Conservation (phyloP, 2,797 vertebrate species). For the Pantherophis alleghaniensis region DNA sequence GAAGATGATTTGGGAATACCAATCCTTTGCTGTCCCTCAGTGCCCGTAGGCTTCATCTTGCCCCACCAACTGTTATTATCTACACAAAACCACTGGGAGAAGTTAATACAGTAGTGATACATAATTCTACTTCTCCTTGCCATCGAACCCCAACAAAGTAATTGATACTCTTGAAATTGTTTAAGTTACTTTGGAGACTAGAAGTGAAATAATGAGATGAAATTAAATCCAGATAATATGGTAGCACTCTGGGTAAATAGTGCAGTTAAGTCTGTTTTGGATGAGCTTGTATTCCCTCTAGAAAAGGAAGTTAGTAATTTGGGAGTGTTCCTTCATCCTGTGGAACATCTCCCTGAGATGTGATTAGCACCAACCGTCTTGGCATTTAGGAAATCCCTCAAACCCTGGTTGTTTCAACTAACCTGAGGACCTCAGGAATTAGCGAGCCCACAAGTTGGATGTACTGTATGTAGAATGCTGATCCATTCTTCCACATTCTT, state of each 20-base stretch:
- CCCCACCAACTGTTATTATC: neutral
- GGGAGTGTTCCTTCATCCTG: neutral
- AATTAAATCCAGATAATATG: neutral
- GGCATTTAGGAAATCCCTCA: neutral
- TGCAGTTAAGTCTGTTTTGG: neutral
- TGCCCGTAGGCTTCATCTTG: neutral
- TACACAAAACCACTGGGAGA: neutral
- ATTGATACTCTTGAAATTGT: neutral
- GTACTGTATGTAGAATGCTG: neutral
- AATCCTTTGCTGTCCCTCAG: neutral
- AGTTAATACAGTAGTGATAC: neutral
- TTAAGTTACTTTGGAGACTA: neutral
- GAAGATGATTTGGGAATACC: neutral
- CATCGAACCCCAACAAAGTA: neutral
- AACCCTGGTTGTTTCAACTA: neutral
- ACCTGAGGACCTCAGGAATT: neutral
- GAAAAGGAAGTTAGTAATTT: neutral
- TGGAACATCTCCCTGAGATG: neutral
- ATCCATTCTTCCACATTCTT: neutral
- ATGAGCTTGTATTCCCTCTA: neutral
- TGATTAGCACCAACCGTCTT: neutral
- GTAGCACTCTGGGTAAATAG: neutral
- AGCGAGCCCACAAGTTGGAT: neutral
- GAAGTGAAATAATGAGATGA: neutral
- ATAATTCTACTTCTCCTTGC: neutral